A percentile compares a stretch with the other conserved stretches of the same genome.
Conservation (phyloP, 2,113 vertebrate species). For the Trogon melanurus region DNA sequence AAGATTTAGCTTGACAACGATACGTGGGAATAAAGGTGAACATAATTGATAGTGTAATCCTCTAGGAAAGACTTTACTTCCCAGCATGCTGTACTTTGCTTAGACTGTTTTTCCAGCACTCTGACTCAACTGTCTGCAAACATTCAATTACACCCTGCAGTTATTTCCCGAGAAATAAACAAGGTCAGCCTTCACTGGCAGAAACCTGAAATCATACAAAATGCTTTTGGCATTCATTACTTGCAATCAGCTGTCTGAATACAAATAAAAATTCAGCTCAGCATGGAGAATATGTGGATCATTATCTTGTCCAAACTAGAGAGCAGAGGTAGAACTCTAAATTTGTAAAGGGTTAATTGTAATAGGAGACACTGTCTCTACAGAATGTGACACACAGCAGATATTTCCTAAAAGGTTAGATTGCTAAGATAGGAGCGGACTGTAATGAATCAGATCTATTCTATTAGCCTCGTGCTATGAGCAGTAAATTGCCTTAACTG, state of each 20-base stretch:
- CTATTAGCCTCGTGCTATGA: background rate
- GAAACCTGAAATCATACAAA: slow-evolving; percentile 57
- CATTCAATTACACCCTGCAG: slow-evolving; percentile 62
- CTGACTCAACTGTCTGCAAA: slow-evolving; percentile 54
- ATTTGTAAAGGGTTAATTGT: background rate
- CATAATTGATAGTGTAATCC: background rate
- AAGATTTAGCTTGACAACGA: background rate
- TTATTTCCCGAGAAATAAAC: slow-evolving; percentile 62
- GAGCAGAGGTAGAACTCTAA: background rate
- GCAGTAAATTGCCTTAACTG: background rate
- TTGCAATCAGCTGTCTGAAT: slow-evolving; percentile 12
- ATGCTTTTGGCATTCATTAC: slow-evolving; percentile 49
- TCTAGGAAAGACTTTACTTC: slow-evolving; percentile 9
- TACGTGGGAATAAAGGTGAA: background rate
- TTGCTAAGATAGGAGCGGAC: background rate
- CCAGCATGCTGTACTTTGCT: background rate
- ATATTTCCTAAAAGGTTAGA: background rate
- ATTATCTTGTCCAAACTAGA: background rate
- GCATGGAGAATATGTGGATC: background rate
- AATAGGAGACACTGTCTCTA: background rate
- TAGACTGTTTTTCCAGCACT: slow-evolving; percentile 47
- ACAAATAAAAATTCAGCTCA: slow-evolving; percentile 21
- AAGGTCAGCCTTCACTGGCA: slow-evolving; percentile 57
- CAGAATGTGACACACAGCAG: background rate
- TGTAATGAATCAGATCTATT: background rate